Evolutionary conservation across 2,797 vertebrate species (phyloP).

Genomic region (Falco concolor): DNA sequence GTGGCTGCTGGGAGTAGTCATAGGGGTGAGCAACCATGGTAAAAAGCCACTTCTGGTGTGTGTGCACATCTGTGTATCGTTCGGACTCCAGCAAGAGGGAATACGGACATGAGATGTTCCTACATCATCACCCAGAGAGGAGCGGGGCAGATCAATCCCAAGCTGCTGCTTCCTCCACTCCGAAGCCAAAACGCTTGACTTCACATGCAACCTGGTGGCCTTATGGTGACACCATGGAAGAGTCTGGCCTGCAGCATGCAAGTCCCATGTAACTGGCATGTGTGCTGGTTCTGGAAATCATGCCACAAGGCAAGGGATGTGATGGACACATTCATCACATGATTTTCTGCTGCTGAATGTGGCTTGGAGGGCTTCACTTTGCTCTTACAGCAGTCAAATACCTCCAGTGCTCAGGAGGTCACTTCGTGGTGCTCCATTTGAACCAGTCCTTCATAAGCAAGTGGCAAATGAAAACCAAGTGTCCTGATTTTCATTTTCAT

Average conservation of each 20-base stretch:
- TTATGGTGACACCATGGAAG: neutral
- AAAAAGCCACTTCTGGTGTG: neutral
- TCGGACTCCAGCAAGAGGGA: neutral
- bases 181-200: neutral
- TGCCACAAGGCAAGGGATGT: neutral
- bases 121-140: neutral
- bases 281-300: neutral
- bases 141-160: neutral
- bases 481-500: neutral
- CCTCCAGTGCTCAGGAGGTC: neutral
- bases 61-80: rapidly evolving
- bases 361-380: neutral
- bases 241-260: rapidly evolving
- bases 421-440: neutral
- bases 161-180: neutral
- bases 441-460: neutral
- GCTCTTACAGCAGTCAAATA: neutral
- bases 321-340: neutral
- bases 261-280: rapidly evolving
- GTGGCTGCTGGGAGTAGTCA: neutral
- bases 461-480: neutral
- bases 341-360: neutral
- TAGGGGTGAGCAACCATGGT: rapidly evolving
- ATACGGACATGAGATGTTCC: neutral
- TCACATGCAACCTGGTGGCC: rapidly evolving